phyloP scores from a whole-genome alignment of 1,140 invertebrate species.

The Bombus ignitus region DNA sequence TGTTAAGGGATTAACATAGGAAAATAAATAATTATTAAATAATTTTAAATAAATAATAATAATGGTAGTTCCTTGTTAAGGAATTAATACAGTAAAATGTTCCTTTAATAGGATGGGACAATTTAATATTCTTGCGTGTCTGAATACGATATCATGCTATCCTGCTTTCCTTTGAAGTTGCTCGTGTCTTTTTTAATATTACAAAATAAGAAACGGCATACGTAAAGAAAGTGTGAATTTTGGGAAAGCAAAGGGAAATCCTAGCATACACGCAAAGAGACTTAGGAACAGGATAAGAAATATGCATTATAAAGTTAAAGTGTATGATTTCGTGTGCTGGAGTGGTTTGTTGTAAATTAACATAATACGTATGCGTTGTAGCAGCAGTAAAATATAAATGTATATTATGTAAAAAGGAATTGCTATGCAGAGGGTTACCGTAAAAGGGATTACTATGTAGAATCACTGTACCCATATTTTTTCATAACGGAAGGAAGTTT shows the following conservation, averaged over 20 bases:
- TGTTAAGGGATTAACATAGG: neutral
- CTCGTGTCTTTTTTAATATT: neutral
- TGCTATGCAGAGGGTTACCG: neutral
- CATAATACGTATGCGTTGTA: neutral
- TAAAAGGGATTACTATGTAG: too few species aligned
- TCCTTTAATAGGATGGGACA: too few species aligned
- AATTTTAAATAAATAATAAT: too few species aligned
- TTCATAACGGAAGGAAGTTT: neutral
- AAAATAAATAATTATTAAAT: too few species aligned
- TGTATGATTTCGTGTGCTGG: neutral
- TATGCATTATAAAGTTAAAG: neutral
- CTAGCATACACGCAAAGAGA: neutral
- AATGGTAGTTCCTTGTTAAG: too few species aligned
- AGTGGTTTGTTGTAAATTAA: neutral
- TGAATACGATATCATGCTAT: too few species aligned
- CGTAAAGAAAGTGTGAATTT: too few species aligned
- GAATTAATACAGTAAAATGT: too few species aligned
- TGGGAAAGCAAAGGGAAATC: too few species aligned
- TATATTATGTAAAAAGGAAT: neutral
- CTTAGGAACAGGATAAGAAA: neutral
- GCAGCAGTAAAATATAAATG: neutral
- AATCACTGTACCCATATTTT: too few species aligned
- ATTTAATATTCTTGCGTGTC: too few species aligned
- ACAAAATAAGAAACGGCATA: neutral
- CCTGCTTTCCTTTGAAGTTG: neutral